Conservation (phyloP, 2,797 vertebrate genomes). For the Acipenser transmontanus region DNA sequence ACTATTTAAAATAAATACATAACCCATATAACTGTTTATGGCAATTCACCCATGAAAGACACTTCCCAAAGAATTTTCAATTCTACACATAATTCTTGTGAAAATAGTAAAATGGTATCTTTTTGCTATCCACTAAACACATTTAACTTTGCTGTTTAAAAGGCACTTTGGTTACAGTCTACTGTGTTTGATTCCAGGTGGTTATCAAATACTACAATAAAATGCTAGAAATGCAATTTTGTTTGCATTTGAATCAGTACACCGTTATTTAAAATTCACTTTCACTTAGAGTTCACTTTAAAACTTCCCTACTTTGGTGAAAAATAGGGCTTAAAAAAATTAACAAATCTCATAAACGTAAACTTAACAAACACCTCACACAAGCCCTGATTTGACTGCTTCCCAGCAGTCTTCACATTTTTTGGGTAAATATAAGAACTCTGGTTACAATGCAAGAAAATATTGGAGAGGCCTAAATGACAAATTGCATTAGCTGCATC, state of each 20-base stretch:
- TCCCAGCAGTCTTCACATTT: slow-evolving; percentile 18
- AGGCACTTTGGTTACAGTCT: too few relatives aligned
- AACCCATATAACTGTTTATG: background rate
- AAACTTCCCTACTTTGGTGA: background rate
- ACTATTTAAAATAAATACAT: background rate
- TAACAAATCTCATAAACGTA: slow-evolving; percentile 11
- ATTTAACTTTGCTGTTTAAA: too few relatives aligned
- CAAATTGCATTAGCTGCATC: background rate
- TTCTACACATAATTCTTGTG: too few relatives aligned
- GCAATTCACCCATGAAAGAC: background rate
- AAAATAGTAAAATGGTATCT: too few relatives aligned
- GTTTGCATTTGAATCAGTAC: too few relatives aligned
- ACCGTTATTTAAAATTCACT: too few relatives aligned
- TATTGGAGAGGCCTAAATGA: background rate
- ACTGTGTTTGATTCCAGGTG: too few relatives aligned
- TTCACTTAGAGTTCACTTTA: too few relatives aligned
- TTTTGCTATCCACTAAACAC: too few relatives aligned
- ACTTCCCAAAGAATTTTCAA: too few relatives aligned
- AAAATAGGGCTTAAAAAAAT: background rate
- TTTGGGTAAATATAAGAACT: slow-evolving; percentile 3
- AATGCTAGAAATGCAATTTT: too few relatives aligned
- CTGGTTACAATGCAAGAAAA: background rate
- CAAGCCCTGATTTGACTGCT: slow-evolving; percentile 22
- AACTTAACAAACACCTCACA: slow-evolving; percentile 17
- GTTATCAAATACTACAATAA: too few relatives aligned